Percentiles rank a stretch among this genome's conserved stretches.
These are phyloP conservation scores for Chamaea fasciata DNA, from an alignment of 2,113 vertebrate species.

Conservation along the genomic window DNA sequence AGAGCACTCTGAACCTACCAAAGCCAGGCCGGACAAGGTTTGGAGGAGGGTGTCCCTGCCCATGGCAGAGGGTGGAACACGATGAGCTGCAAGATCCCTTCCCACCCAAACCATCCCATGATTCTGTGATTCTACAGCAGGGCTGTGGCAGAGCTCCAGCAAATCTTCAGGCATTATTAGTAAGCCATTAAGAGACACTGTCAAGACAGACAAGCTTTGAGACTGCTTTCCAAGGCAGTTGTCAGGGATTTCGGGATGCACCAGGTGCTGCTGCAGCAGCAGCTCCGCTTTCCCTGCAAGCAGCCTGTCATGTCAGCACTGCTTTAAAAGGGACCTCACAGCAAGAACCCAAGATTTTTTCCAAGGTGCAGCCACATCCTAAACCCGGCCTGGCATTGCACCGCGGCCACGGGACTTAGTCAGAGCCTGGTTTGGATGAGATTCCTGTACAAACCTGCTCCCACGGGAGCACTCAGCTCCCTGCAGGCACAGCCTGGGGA, in stretches of 20 bases:
- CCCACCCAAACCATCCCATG: background rate
- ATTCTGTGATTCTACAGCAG: background rate
- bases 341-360: background rate
- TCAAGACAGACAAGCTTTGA: background rate
- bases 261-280: background rate
- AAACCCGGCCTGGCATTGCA: background rate
- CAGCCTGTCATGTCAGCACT: background rate
- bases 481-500: background rate
- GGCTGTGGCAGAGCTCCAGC: background rate
- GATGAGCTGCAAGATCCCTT: background rate
- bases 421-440: background rate
- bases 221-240: background rate
- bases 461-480: background rate
- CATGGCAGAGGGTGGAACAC: background rate
- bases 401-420: rapidly evolving
- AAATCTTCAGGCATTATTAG: background rate
- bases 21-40: background rate
- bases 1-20: background rate
- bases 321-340: background rate
- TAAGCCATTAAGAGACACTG: slow-evolving; percentile 7
- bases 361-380: background rate
- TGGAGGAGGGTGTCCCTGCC: background rate
- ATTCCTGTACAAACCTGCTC: background rate
- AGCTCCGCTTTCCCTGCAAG: background rate
- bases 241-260: background rate